phyloP scores from a whole-genome alignment of 2,888 invertebrate species.

The Drosophila subquinaria region DNA sequence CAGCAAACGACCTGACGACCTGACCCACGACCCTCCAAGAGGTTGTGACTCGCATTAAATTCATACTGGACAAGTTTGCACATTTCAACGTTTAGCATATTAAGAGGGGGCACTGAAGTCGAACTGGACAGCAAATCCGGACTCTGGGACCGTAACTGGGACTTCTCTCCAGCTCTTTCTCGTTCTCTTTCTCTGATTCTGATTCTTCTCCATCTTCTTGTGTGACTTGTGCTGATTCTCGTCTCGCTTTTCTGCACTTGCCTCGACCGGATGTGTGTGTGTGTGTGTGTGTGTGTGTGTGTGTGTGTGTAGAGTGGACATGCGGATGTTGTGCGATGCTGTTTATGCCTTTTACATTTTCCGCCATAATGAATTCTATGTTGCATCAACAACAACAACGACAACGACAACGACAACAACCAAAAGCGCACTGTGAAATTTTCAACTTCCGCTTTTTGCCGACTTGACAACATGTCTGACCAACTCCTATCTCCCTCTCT shows the following conservation, averaged over 20 bases:
- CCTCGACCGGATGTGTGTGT: conserved; percentile 37
- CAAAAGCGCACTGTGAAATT: conserved; percentile 73
- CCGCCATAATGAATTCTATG: conserved; percentile 77
- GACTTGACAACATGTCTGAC: conserved; percentile 76
- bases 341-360: conserved; percentile 79
- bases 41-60: conserved; percentile 53
- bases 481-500: conserved; percentile 18
- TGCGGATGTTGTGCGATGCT: conserved; percentile 76
- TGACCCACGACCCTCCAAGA: not conserved
- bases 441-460: conserved; percentile 77
- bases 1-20: not conserved
- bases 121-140: conserved; percentile 45
- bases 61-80: conserved; percentile 39
- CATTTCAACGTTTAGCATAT: conserved; percentile 72
- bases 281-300: conserved; percentile 14
- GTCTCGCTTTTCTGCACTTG: conserved; percentile 58
- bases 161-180: conserved; percentile 6
- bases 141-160: not conserved
- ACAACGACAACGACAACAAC: conserved; percentile 6
- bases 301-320: conserved; percentile 41
- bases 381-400: conserved; percentile 19
- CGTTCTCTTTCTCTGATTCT: not conserved
- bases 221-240: conserved; percentile 17
- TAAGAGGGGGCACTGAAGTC: conserved; percentile 54
- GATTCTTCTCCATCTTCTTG: not conserved